Evolutionary conservation across 2,888 invertebrate species (phyloP).

Genomic region (Sphaerophoria taeniata): DNA sequence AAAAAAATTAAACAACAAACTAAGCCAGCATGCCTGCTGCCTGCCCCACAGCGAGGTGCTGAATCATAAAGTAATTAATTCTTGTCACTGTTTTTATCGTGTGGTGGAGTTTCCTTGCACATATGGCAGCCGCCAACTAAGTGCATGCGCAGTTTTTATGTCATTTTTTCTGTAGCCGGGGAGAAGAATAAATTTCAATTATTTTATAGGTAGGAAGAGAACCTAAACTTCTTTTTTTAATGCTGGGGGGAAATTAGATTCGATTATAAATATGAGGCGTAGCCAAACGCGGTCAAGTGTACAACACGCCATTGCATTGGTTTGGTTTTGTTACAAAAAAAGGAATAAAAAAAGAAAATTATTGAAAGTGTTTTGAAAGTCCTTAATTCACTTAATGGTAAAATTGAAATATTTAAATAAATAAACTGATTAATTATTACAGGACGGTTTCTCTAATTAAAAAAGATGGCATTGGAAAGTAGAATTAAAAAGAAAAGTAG

Average conservation of each 20-base stretch:
- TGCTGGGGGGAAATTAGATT: slow-evolving; percentile 32
- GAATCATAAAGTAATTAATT: slow-evolving; percentile 70
- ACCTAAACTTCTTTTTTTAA: slow-evolving; percentile 1
- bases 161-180: slow-evolving; percentile 15
- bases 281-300: slow-evolving; percentile 51
- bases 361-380: not conserved
- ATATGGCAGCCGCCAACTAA: slow-evolving; percentile 32
- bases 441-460: too few relatives aligned
- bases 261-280: slow-evolving; percentile 35
- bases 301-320: slow-evolving; percentile 26
- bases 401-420: too few relatives aligned
- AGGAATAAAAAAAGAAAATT: not conserved
- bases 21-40: not conserved
- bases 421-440: too few relatives aligned
- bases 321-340: slow-evolving; percentile 3
- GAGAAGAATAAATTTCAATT: slow-evolving; percentile 50
- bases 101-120: slow-evolving; percentile 13
- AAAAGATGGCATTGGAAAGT: too few relatives aligned
- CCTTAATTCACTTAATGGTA: too few relatives aligned
- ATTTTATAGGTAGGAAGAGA: slow-evolving; percentile 2
- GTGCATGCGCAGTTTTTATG: slow-evolving; percentile 28
- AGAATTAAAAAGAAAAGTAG: too few relatives aligned
- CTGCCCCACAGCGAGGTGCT: slow-evolving; percentile 8
- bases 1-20: not conserved
- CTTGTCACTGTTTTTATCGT: slow-evolving; percentile 60